Evolutionary conservation across 2,888 invertebrate genomes (phyloP), one percentile per base, ranked within the genome.

Genomic region (Oeneis ivallda): DNA sequence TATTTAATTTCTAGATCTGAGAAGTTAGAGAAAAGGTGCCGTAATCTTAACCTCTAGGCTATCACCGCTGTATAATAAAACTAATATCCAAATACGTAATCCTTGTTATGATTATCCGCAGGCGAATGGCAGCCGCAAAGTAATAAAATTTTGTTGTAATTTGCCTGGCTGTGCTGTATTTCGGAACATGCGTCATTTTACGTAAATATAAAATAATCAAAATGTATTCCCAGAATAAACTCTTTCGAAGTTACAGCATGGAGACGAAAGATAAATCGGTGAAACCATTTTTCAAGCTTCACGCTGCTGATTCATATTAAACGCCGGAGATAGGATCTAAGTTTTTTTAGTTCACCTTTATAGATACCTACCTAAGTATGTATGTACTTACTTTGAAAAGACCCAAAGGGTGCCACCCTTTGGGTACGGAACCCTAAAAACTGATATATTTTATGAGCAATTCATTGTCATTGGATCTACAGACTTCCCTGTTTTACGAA

Each of bases 111-210:
- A 52, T 61, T 52, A 52, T 61, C 52, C 69, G 67, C 64, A 71
- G 70, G 68, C 69, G 70, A 71, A 57, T 62, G 72, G 66, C 66
- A 68, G 68, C 67, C 58, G 77, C 17, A 26, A 37, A 41, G 61
- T 78, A 79, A 81, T 83, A 82, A n/a, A n/a, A n/a, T n/a, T n/a
- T n/a, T 77, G 76, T 80, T 74, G 78, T 79, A 76, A 80, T 79
- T 80, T 79, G 77, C 79, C 76, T 74, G 75, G 75, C 74, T 78
- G 76, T 76, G 76, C 70, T 73, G 75, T 78, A 77, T 80, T 80
- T 81, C 75, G 70, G 76, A 75, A 74, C 76, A 81, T 86, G 87
- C 87, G 87, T 88, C 86, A 86, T 80, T 81, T 74, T 74, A 79
- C 76, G 79, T 80, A 82, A 82, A 81, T 80, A 82, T 77, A 76